These are phyloP conservation scores for Gymnocypris eckloni DNA, from an alignment of 2,797 vertebrate genomes.

Conservation along the genomic window DNA sequence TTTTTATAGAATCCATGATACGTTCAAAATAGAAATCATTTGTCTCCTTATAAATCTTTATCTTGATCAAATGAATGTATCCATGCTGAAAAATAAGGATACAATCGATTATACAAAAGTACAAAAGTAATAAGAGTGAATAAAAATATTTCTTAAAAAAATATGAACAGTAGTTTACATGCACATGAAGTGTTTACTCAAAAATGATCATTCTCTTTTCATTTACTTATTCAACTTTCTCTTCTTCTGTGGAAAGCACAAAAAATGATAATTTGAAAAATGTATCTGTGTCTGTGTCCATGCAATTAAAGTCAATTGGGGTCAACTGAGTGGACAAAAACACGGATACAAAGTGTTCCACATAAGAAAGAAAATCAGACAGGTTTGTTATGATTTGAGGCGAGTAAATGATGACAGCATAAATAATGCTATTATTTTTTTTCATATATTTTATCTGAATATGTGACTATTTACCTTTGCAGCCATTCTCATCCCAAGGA, in stretches of 20 bases:
- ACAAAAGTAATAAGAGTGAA: neutral
- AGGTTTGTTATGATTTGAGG: neutral
- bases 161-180: neutral
- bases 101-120: too few species aligned
- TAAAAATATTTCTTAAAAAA: neutral
- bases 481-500: conserved; percentile 99
- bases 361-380: neutral
- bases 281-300: too few species aligned
- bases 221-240: neutral
- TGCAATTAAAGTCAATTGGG: too few species aligned
- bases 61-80: neutral
- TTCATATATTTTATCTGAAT: neutral
- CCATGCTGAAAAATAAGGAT: neutral
- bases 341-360: neutral
- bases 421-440: neutral
- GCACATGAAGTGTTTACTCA: neutral
- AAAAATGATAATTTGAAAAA: neutral
- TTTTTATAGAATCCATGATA: neutral
- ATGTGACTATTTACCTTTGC: conserved; percentile 86
- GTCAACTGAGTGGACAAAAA: neutral
- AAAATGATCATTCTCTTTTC: neutral
- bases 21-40: neutral
- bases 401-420: neutral
- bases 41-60: neutral
- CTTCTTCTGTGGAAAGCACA: neutral